Conservation (phyloP, 2,113 vertebrate species). For the Tupaia tana region DNA sequence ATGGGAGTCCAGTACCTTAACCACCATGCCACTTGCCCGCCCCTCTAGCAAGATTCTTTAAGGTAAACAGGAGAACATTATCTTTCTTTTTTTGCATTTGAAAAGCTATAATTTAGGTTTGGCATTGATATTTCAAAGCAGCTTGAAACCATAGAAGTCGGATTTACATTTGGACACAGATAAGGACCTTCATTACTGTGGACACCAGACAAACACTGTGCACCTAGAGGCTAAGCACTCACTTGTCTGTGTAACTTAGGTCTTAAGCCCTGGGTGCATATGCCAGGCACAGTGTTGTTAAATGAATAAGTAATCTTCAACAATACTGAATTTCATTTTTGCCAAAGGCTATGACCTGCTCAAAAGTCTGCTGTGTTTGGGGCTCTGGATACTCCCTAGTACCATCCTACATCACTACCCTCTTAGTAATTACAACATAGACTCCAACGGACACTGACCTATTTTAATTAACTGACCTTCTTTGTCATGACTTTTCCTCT, state of each 20-base stretch:
- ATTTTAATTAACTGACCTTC: slow-evolving; percentile 66
- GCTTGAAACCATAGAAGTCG: slow-evolving; percentile 32
- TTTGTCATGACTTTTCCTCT: slow-evolving; percentile 64
- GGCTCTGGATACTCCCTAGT: slow-evolving; percentile 32
- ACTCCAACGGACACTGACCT: slow-evolving; percentile 64
- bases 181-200: not conserved
- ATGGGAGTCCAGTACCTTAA: too few species aligned
- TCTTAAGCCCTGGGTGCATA: slow-evolving; percentile 2
- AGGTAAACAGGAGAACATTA: not conserved
- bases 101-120: slow-evolving; percentile 16
- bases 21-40: too few species aligned
- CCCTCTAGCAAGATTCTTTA: not conserved
- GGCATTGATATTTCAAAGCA: slow-evolving; percentile 23
- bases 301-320: slow-evolving; percentile 55
- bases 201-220: not conserved
- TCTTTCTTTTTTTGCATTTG: not conserved
- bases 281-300: not conserved
- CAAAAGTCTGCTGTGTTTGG: not conserved
- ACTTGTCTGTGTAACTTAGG: slow-evolving; percentile 25
- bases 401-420: not conserved
- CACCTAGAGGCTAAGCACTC: slow-evolving; percentile 9
- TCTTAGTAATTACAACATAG: slow-evolving; percentile 37
- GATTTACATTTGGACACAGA: slow-evolving; percentile 47
- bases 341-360: slow-evolving; percentile 64
- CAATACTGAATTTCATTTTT: slow-evolving; percentile 68